Evolutionary conservation across 2,888 invertebrate species (phyloP), one percentile per base, ranked within the genome.

Genomic region (Suillia variegata): DNA sequence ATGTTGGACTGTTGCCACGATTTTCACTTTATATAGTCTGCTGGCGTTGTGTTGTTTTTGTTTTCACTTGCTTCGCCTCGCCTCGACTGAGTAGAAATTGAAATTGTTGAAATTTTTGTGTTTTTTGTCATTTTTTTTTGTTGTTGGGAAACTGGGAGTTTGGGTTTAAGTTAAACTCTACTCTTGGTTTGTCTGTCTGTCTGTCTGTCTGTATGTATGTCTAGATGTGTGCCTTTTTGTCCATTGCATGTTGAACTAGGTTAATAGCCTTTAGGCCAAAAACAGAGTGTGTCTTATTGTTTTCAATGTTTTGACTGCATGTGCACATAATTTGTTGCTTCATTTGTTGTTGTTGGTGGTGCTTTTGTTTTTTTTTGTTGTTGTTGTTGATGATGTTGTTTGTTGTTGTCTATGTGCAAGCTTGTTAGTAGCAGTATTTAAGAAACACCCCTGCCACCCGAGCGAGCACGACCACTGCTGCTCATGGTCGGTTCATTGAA

Each of bases 361-460:
- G n/a, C n/a, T n/a, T n/a, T n/a, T 52, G 38, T 42, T 22, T 57
- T 51, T 31, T 64, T 24, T 33, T 58, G 51, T 47, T 60, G 61
- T 56, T 63, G 38, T 38, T 38, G 6, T 38, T 38, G 31, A 8
- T 8, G 31, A 8, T 31, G 31, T 31, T 31, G 31, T 31, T 70
- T 70, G 70, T 68, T 65, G 66, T 62, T 64, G 45, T 45, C 34
- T 50, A n/a, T n/a, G n/a, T n/a, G 24, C 24, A n/a, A 15, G 67
- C 69, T 71, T 71, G 71, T 73, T 71, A 73, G 71, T 68, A n/a
- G 4, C 13, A 10, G n/a, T n/a, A 38, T 38, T 38, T n/a, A 38
- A n/a, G n/a, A n/a, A n/a, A n/a, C n/a, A n/a, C n/a, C n/a, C n/a
- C n/a, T n/a, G n/a, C n/a, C n/a, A n/a, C n/a, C n/a, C n/a, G n/a